phyloP scores from a whole-genome alignment of 92 coral and sea anemone species.

The Umimayanthus chanpuru region DNA sequence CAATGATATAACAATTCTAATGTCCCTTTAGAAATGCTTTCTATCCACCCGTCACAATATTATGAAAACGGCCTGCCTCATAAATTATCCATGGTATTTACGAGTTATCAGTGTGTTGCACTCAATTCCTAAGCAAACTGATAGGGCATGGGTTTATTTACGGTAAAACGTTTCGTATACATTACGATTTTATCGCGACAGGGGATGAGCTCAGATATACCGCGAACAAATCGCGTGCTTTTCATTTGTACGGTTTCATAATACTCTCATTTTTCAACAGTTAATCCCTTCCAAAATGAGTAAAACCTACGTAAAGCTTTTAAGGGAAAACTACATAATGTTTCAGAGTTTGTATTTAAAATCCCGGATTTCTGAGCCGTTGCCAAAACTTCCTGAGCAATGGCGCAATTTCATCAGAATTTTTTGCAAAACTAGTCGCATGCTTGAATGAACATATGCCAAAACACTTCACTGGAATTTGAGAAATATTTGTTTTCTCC shows the following conservation, averaged over 20 bases:
- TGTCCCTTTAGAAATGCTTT: background rate
- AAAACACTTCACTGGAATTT: background rate
- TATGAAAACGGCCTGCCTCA: background rate
- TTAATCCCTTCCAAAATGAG: background rate
- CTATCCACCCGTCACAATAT: background rate
- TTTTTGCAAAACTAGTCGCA: background rate
- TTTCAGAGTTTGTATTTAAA: background rate
- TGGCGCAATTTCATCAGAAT: background rate
- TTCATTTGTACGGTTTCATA: background rate
- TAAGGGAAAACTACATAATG: background rate
- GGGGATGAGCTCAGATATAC: background rate
- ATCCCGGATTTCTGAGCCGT: background rate
- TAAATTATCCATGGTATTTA: background rate
- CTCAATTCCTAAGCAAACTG: conserved; percentile 22
- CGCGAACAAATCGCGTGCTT: conserved; percentile 8
- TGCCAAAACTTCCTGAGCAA: background rate
- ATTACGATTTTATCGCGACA: background rate
- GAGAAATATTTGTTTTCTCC: conserved; percentile 6
- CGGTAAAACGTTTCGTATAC: conserved; percentile 16
- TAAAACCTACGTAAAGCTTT: background rate
- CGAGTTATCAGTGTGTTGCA: conserved; percentile 7
- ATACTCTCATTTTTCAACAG: background rate
- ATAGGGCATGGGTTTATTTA: conserved; percentile 22
- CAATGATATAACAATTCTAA: background rate
- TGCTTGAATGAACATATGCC: background rate